These are phyloP conservation scores for Hydrolagus colliei DNA, from an alignment of 2,797 vertebrate genomes.

Conservation along the genomic window DNA sequence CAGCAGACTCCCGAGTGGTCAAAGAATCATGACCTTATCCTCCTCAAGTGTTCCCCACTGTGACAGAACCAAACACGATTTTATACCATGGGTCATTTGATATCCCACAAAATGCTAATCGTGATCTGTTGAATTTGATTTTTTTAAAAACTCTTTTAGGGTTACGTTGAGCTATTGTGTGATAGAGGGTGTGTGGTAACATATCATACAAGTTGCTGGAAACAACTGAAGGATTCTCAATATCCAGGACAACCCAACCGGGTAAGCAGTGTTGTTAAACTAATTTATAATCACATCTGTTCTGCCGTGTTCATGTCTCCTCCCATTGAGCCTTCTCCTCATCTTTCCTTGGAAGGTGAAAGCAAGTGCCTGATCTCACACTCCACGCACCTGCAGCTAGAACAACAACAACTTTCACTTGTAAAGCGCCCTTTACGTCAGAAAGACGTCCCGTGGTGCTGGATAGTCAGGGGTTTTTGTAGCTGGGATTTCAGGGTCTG, in stretches of 20 bases:
- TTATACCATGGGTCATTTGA: too few relatives aligned
- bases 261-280: conserved; percentile 32
- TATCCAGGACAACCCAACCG: conserved; percentile 44
- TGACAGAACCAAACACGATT: too few relatives aligned
- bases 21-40: too few relatives aligned
- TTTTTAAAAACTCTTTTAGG: conserved; percentile 35
- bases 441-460: too few relatives aligned
- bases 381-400: background rate
- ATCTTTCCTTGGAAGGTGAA: background rate
- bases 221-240: conserved; percentile 46
- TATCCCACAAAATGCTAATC: too few relatives aligned
- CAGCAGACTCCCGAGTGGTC: too few relatives aligned
- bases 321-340: background rate
- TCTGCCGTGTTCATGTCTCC: background rate
- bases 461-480: too few relatives aligned
- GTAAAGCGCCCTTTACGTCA: too few relatives aligned
- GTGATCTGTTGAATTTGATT: background rate
- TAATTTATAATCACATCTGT: background rate
- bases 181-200: conserved; percentile 44
- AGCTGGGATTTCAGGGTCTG: too few relatives aligned
- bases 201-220: conserved; percentile 49
- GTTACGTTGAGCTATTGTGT: conserved; percentile 46
- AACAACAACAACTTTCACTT: too few relatives aligned
- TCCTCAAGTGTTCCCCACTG: too few relatives aligned
- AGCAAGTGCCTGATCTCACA: background rate